Base-by-base conservation (phyloP, 1,140 invertebrate species). In the Neocloeon triangulifer region DNA sequence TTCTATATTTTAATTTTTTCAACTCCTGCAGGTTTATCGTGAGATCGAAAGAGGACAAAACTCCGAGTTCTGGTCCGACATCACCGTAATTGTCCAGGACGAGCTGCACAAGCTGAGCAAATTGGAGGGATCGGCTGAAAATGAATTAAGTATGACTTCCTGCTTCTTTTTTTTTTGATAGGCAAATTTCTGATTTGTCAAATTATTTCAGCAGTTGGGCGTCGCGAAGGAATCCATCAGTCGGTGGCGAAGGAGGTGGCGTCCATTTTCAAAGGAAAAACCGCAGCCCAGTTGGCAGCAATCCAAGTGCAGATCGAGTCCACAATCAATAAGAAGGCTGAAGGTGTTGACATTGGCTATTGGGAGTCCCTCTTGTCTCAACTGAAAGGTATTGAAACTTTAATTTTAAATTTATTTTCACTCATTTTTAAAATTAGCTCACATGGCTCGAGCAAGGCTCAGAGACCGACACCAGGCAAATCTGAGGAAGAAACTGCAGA, bases 41-140 rank as follows among this genome's bases (percentile, higher is more conserved):
- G 76, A 84, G 53, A 48, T 84, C 36, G 82, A 88, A 53, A 65
- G 73, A 38, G 73, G 76, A 1, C 76, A 73, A 43, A 91, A 97
- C 55, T 61, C 75, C 15, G 73, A 82, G 46, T 98, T 94, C 54
- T 99, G 95, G 95, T 76, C 79, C 45, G 92, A 98, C 51, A 85
- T 98, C 40, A 80, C 81, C 21, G 82, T 88, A 14, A 94, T 99
- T 39, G 89, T 89, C 1, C 71, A 89, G 50, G 89, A 95, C 53
- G 92, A 98, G 57, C 53, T 97, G 23, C 68, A 76, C 40, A 92
- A 94, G 54, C 52, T 86, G 29, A 62, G 75, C 21, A 81, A 82
- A 42, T 47, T 77, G 10, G 67, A 77, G 39, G 60, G 62, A 39
- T 56, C 55, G 39, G 48, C 45, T 35, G 68, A 73, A 30, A 69